Evolutionary conservation across 2,888 invertebrate species (phyloP), one percentile per base, ranked within the genome.

Genomic region (Odontothrips loti): DNA sequence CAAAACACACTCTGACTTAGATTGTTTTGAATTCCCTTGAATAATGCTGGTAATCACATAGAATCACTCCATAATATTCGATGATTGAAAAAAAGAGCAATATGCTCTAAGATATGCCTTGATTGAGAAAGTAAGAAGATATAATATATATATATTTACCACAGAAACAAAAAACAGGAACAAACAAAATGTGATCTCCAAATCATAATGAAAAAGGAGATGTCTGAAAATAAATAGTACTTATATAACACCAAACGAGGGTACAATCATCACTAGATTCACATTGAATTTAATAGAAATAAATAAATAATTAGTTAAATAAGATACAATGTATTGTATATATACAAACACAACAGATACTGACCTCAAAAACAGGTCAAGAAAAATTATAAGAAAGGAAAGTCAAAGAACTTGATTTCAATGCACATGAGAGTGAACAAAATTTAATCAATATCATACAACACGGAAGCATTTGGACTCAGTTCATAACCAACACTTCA

Each of bases 241-340:
- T 75, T 75, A 75, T 27, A 75, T 75, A 75, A 75, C 27, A 27
- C 68, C 68, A 75, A 75, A 75, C 23, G 23, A 27, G 68, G 68
- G 12, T 75, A 75, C 68, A 23, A 75, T 75, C 68, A 75, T 27
- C 23, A 75, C 23, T 43, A 43, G 23, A 23, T 75, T 75, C 23
- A 75, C 68, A 75, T 23, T 27, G 27, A 75, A 75, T 75, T 75
- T 27, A 23, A 75, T 75, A 27, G 27, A 27, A 75, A 75, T 75
- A 75, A 75, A 75, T 75, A 75, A 75, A 75, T 75, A 75, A 75
- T 75, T 75, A 75, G 68, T 75, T 75, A 75, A 75, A 75, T 75
- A 75, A 75, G 68, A 75, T 75, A 75, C 68, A 75, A 27, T 27
- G 68, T 75, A 75, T 75, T 75, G 68, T 75, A 27, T 75, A 75